Evolutionary conservation across 2,888 invertebrate species (phyloP).

Genomic region (Nysson spinosus): DNA sequence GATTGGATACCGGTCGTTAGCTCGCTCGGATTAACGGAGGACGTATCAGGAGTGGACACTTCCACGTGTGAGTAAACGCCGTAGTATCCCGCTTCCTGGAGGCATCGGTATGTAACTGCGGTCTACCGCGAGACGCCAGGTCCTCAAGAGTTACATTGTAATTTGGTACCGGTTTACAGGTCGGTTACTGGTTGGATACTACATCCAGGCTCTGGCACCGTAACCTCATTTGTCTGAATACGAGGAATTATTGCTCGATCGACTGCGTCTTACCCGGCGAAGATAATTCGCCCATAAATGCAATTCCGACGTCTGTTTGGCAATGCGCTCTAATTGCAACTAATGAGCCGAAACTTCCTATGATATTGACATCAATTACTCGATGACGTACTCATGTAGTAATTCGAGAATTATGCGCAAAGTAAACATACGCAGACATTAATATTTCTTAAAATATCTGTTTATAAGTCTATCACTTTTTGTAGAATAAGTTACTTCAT

Average conservation of each 20-base stretch:
- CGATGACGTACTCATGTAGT: too few species aligned
- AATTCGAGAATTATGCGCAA: too few species aligned
- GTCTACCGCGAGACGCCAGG: constrained; percentile 35
- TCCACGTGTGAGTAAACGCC: constrained; percentile 7
- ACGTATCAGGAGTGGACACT: background rate
- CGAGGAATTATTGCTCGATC: constrained; percentile 2
- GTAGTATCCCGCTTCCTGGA: constrained; percentile 29
- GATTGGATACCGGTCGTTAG: constrained; percentile 14
- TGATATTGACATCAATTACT: too few species aligned
- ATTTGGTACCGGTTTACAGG: constrained; percentile 43
- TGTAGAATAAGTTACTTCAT: too few species aligned
- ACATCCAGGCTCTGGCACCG: background rate
- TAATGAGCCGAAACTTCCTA: too few species aligned
- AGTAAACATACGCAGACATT: too few species aligned
- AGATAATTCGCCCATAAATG: constrained; percentile 1
- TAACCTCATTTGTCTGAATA: constrained; percentile 12
- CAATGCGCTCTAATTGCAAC: constrained; percentile 24
- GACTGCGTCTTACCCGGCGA: background rate
- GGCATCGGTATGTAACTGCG: constrained; percentile 31
- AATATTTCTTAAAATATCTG: too few species aligned
- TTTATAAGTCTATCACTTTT: too few species aligned
- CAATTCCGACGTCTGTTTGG: constrained; percentile 21
- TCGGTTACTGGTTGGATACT: constrained; percentile 16
- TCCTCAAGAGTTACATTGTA: constrained; percentile 34
- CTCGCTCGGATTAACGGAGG: background rate